phyloP scores from a whole-genome alignment of 1,140 invertebrate species.

The Plodia interpunctella region DNA sequence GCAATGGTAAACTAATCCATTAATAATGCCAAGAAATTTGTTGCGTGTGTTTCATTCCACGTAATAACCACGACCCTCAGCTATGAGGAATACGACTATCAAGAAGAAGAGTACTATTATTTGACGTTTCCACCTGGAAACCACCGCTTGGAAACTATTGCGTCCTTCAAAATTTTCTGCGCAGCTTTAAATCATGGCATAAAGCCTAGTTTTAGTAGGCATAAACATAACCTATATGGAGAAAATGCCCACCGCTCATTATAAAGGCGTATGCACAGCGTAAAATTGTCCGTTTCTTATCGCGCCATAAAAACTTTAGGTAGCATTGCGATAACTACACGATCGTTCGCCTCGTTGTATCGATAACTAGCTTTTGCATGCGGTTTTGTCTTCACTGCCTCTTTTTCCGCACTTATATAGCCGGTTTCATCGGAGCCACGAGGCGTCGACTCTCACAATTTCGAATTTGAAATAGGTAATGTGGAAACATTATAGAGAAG shows the following conservation, averaged over 20 bases:
- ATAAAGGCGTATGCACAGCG: slow-evolving; percentile 34
- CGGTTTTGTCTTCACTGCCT: not conserved
- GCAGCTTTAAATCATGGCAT: not conserved
- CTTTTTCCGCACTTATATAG: too few relatives aligned
- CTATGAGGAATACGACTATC: too few relatives aligned
- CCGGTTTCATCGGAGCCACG: too few relatives aligned
- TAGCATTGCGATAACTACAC: not conserved
- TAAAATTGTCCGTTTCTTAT: slow-evolving; percentile 60
- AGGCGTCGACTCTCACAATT: too few relatives aligned
- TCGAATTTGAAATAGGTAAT: too few relatives aligned
- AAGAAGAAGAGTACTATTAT: too few relatives aligned
- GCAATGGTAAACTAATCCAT: too few relatives aligned
- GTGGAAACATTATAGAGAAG: too few relatives aligned
- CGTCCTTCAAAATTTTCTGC: slow-evolving; percentile 23
- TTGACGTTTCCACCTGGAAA: not conserved
- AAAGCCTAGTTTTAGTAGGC: too few relatives aligned
- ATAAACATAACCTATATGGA: slow-evolving; percentile 8
- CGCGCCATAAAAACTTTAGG: slow-evolving; percentile 32
- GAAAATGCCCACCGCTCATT: not conserved
- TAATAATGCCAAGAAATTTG: too few relatives aligned
- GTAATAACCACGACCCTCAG: too few relatives aligned
- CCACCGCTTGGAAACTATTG: slow-evolving; percentile 31
- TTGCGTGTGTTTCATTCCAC: too few relatives aligned
- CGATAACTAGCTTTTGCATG: not conserved
- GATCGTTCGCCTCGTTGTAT: not conserved